Conservation (phyloP, 2,888 invertebrate species). For the Uropetala carovei region DNA sequence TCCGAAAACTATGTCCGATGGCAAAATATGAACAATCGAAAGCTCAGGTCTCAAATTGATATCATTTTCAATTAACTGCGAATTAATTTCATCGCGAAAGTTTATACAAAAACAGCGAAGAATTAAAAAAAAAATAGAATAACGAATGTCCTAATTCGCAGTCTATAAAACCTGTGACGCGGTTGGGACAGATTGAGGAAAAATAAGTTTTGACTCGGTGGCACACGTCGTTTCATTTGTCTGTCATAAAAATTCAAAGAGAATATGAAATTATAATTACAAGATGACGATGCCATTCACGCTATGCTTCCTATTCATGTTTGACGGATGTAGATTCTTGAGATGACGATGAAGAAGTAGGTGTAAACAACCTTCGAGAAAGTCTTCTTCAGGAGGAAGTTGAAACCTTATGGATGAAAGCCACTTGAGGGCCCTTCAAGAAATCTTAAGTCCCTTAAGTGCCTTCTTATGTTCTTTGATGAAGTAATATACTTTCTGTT, state of each 20-base stretch:
- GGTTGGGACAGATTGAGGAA: too few relatives aligned
- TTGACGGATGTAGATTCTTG: background rate
- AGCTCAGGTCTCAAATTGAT: too few relatives aligned
- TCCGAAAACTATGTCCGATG: too few relatives aligned
- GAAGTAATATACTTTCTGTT: background rate
- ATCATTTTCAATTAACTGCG: too few relatives aligned
- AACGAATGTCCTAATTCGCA: too few relatives aligned
- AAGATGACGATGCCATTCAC: background rate
- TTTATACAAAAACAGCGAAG: too few relatives aligned
- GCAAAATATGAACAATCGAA: too few relatives aligned
- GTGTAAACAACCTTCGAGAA: conserved; percentile 12
- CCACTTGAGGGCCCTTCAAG: background rate
- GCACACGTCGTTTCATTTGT: too few relatives aligned
- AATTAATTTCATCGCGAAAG: too few relatives aligned
- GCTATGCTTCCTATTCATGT: background rate
- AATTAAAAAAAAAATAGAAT: too few relatives aligned
- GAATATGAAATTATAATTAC: background rate
- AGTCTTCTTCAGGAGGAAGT: background rate
- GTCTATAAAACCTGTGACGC: too few relatives aligned
- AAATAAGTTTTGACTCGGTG: too few relatives aligned
- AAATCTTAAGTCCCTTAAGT: conserved; percentile 27
- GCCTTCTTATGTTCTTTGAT: conserved; percentile 16
- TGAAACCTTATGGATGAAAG: conserved; percentile 17
- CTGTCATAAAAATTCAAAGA: background rate
- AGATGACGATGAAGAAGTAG: conserved; percentile 17